These are phyloP conservation scores for Notothenia coriiceps DNA, from an alignment of 2,113 vertebrate species.

Conservation along the genomic window DNA sequence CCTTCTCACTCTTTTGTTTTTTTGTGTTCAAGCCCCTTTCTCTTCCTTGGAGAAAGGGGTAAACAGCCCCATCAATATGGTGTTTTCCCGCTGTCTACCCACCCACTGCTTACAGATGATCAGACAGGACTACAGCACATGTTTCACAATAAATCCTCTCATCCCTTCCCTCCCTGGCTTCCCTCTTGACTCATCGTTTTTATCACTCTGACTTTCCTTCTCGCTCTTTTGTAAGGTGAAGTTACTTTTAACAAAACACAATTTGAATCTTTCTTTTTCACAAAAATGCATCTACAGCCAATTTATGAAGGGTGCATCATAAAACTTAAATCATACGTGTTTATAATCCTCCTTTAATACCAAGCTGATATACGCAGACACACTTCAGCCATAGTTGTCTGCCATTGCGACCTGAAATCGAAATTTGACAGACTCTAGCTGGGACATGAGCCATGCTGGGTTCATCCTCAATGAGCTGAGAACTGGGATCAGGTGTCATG, in stretches of 20 bases:
- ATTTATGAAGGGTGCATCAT: background rate
- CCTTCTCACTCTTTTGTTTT: conserved; percentile 38
- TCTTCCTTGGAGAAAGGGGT: conserved; percentile 41
- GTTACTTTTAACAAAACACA: conserved; percentile 2
- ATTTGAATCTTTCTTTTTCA: background rate
- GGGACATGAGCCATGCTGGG: background rate
- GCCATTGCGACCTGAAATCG: conserved; percentile 23
- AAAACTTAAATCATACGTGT: background rate
- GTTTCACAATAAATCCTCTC: conserved; percentile 61
- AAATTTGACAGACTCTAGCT: background rate
- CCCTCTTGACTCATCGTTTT: conserved; percentile 46
- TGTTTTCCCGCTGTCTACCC: conserved; percentile 70
- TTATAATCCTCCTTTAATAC: too few relatives aligned
- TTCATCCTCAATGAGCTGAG: conserved; percentile 4
- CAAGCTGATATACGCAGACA: too few relatives aligned
- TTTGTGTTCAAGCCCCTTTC: conserved; percentile 29
- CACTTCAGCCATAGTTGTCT: conserved; percentile 9
- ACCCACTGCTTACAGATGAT: conserved; percentile 65
- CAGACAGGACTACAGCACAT: conserved; percentile 64
- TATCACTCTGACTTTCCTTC: conserved; percentile 26
- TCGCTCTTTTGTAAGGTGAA: background rate
- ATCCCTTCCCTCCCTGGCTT: conserved; percentile 35
- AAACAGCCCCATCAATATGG: conserved; percentile 74
- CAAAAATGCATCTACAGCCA: background rate
- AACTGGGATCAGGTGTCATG: conserved; percentile 34